Evolutionary conservation across 2,797 vertebrate genomes (phyloP).

Genomic region (Hirundo rustica): DNA sequence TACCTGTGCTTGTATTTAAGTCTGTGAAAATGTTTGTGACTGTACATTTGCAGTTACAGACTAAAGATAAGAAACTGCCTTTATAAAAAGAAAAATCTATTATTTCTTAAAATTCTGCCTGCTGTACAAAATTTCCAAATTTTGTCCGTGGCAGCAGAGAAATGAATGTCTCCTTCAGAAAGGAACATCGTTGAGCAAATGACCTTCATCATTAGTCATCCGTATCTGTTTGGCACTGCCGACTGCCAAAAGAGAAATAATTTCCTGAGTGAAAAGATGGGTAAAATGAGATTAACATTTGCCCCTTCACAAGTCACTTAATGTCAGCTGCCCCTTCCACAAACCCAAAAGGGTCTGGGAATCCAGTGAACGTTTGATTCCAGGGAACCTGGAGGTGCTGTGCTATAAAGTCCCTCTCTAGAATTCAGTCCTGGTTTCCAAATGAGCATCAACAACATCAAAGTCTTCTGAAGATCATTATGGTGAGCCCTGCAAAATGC

Average conservation of each 20-base stretch:
- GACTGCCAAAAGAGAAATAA: conserved; percentile 26
- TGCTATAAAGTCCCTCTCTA: neutral
- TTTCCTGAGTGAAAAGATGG: conserved; percentile 45
- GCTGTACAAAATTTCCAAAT: neutral
- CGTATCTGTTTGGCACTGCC: neutral
- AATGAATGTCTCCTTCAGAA: neutral
- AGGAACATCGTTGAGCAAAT: neutral
- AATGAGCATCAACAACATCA: neutral
- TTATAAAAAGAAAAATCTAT: neutral
- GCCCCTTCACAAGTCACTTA: neutral
- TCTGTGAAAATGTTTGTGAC: neutral
- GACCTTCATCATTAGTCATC: neutral
- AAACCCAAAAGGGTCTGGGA: neutral
- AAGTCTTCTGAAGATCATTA: neutral
- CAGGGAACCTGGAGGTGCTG: neutral
- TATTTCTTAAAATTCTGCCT: neutral
- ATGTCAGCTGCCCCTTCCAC: neutral
- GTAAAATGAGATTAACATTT: conserved; percentile 47
- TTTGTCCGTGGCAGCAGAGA: neutral
- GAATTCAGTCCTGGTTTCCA: neutral
- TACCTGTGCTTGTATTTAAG: neutral
- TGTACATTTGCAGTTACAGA: neutral
- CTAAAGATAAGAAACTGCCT: neutral
- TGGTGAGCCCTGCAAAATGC: neutral
- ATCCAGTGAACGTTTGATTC: neutral